These are phyloP conservation scores for Psettodes erumei DNA, from an alignment of 2,113 vertebrate species.

Conservation along the genomic window DNA sequence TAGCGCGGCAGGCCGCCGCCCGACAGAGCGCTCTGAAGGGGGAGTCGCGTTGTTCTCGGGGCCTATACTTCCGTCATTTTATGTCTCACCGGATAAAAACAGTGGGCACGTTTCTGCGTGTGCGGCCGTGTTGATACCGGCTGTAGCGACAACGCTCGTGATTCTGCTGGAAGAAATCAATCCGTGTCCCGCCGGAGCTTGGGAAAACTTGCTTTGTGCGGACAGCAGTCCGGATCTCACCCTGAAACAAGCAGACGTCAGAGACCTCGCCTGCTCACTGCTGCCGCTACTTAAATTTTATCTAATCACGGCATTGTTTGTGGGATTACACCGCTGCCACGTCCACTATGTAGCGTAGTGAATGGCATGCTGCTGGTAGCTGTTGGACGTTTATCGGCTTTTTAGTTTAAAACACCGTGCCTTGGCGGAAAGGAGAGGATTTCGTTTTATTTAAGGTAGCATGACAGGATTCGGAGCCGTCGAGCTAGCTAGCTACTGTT, in stretches of 20 bases:
- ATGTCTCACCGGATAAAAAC: constrained; percentile 29
- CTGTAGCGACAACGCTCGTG: not conserved
- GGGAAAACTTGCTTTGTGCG: constrained; percentile 32
- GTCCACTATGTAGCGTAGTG: constrained; percentile 9
- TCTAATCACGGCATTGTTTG: constrained; percentile 50
- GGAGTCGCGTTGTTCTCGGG: constrained; percentile 62
- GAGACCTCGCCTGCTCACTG: constrained; percentile 64
- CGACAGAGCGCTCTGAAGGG: constrained; percentile 49
- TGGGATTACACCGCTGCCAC: constrained; percentile 10
- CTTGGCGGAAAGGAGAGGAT: constrained; percentile 86
- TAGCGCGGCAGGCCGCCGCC: constrained; percentile 17
- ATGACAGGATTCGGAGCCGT: constrained; percentile 78
- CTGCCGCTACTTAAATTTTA: constrained; percentile 28
- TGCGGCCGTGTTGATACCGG: not conserved
- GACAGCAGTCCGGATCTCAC: constrained; percentile 29
- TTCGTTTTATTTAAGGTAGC: constrained; percentile 89
- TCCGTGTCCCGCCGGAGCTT: not conserved
- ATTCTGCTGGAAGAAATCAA: constrained; percentile 6
- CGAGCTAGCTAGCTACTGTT: constrained; percentile 69
- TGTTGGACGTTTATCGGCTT: constrained; percentile 78
- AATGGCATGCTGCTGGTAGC: constrained; percentile 59
- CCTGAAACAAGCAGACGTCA: constrained; percentile 76
- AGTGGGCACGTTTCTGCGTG: not conserved
- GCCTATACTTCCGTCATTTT: constrained; percentile 80
- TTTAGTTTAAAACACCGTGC: constrained; percentile 86